These are phyloP conservation scores for Oryctolagus cuniculus DNA, from an alignment of 2,113 vertebrate genomes.

Conservation along the genomic window mOryCun1.1 NC_091445.1:59995001-59995500, in stretches of 20 bases:
- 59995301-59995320: background rate
- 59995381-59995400: background rate
- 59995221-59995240: background rate
- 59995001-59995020: too few relatives aligned
- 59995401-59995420: background rate
- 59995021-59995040: background rate
- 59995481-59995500: too few relatives aligned
- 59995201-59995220: background rate
- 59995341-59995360: background rate
- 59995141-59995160: background rate
- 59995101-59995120: background rate
- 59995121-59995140: too few relatives aligned
- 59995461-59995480: too few relatives aligned
- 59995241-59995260: background rate
- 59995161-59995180: background rate
- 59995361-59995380: background rate
- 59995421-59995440: background rate
- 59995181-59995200: too few relatives aligned
- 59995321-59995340: background rate
- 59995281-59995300: background rate
- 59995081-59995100: background rate
- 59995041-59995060: background rate
- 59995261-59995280: background rate
- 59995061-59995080: background rate
- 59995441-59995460: too few relatives aligned